Evolutionary conservation across 2,888 invertebrate genomes (phyloP).

Genomic region (Torymus auratus): DNA sequence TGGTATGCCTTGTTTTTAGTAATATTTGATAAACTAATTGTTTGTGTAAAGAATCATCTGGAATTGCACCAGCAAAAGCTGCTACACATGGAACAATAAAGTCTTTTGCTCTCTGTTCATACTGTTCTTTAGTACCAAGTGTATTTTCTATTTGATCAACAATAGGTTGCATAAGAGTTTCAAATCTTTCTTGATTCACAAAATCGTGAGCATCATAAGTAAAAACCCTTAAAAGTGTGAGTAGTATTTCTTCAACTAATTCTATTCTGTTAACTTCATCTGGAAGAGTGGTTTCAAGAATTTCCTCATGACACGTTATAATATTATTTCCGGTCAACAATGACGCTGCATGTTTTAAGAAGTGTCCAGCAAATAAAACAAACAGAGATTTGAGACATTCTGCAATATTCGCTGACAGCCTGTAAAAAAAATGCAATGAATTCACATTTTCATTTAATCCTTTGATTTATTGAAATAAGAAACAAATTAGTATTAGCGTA

Average conservation of each 20-base stretch:
- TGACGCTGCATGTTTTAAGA: slow-evolving; percentile 88
- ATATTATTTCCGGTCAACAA: slow-evolving; percentile 85
- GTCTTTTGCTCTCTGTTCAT: slow-evolving; percentile 80
- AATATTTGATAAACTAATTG: slow-evolving; percentile 93
- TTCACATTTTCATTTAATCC: slow-evolving; percentile 7
- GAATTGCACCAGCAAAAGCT: slow-evolving; percentile 88
- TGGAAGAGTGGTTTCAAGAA: slow-evolving; percentile 80
- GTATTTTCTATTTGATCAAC: slow-evolving; percentile 92
- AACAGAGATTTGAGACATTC: slow-evolving; percentile 91
- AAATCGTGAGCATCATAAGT: slow-evolving; percentile 90
- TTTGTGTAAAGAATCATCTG: slow-evolving; percentile 93
- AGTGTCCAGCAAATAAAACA: slow-evolving; percentile 91
- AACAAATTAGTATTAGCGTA: slow-evolving; percentile 65
- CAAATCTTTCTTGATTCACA: slow-evolving; percentile 90
- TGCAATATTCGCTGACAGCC: slow-evolving; percentile 87
- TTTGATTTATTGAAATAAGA: slow-evolving; percentile 1
- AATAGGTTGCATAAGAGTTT: slow-evolving; percentile 89
- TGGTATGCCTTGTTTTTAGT: slow-evolving; percentile 89
- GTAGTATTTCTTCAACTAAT: slow-evolving; percentile 84
- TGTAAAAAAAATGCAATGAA: slow-evolving; percentile 63
- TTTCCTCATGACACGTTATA: slow-evolving; percentile 77
- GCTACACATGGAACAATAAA: slow-evolving; percentile 88
- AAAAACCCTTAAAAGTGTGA: slow-evolving; percentile 87
- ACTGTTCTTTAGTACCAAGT: slow-evolving; percentile 80
- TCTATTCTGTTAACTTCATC: slow-evolving; percentile 69